These are phyloP conservation scores for Galerucella nymphaeae DNA, from an alignment of 2,888 invertebrate species.

Conservation along the genomic window DNA sequence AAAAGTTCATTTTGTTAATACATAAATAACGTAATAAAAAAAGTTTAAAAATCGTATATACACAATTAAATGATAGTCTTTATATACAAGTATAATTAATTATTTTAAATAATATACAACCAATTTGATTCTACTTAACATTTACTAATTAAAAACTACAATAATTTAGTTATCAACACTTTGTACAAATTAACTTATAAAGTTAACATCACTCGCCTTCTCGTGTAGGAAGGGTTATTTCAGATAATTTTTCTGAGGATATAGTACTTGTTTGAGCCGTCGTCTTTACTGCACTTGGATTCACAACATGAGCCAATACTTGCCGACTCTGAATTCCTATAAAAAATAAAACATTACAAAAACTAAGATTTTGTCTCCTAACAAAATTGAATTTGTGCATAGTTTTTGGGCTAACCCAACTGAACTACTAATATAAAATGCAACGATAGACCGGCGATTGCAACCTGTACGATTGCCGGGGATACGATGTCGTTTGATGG, in stretches of 20 bases:
- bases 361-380: background rate
- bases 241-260: constrained; percentile 40
- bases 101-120: constrained; percentile 31
- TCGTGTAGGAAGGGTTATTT: constrained; percentile 39
- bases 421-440: no score
- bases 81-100: constrained; percentile 47
- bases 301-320: constrained; percentile 67
- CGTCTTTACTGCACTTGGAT: constrained; percentile 57
- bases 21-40: constrained; percentile 50
- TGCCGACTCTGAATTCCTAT: constrained; percentile 62
- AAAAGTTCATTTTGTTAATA: constrained; percentile 36
- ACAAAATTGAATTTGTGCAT: no score
- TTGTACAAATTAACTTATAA: constrained; percentile 41
- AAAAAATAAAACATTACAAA: constrained; percentile 38
- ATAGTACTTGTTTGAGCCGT: constrained; percentile 44
- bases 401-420: no score
- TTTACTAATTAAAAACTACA: constrained; percentile 26
- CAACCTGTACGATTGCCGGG: no score
- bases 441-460: no score
- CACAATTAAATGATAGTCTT: constrained; percentile 22
- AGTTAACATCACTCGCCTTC: constrained; percentile 39
- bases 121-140: constrained; percentile 11
- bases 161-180: constrained; percentile 41
- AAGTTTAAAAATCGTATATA: constrained; percentile 41
- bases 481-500: no score